Base-by-base conservation (phyloP, 1,140 invertebrate genomes). In the Bradynema listronoti region DNA sequence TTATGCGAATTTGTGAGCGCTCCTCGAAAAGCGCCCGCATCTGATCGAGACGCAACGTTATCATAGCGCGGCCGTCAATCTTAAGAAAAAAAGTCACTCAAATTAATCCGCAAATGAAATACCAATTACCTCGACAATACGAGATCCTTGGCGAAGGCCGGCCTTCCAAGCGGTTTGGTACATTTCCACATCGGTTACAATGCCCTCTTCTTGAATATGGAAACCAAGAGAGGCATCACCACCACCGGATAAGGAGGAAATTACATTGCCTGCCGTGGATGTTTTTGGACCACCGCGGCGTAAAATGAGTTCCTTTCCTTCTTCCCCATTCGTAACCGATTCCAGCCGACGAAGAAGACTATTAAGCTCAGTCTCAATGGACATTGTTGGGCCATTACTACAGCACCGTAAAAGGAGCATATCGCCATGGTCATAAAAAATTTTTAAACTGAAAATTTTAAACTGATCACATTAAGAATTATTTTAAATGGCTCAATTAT, bases 21-120 rank as follows among this genome's bases (percentile, higher is more conserved):
- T 90, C 95, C 72, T 92, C 89, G 16, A 95, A 80, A 43, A 93
- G 81, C 80, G 93, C 90, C 4, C 92, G 88, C 85, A 95, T 91
- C 78, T 91, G 88, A 76, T 94, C 90, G 80, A 93, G 88, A 16
- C 85, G 87, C 55, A 94, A 80, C 0, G 90, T 91, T 4, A 87
- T 86, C 16, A 92, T 88, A 4, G 89, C 88, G 5, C 88, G 84
- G 80, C 90, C 88, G 77, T 89, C 91, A 61, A 91, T 90, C 82
- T 84, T 67, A 39, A 78, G n/a, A n/a, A n/a, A n/a, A n/a, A n/a
- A n/a, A n/a, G n/a, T n/a, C n/a, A n/a, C n/a, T n/a, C n/a, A n/a
- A n/a, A n/a, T n/a, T n/a, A n/a, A n/a, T n/a, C n/a, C n/a, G n/a
- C n/a, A n/a, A n/a, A n/a, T n/a, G n/a, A n/a, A n/a, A n/a, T n/a